phyloP scores from a whole-genome alignment of 2,113 vertebrate species.

The Dryoscopus gambensis region DNA sequence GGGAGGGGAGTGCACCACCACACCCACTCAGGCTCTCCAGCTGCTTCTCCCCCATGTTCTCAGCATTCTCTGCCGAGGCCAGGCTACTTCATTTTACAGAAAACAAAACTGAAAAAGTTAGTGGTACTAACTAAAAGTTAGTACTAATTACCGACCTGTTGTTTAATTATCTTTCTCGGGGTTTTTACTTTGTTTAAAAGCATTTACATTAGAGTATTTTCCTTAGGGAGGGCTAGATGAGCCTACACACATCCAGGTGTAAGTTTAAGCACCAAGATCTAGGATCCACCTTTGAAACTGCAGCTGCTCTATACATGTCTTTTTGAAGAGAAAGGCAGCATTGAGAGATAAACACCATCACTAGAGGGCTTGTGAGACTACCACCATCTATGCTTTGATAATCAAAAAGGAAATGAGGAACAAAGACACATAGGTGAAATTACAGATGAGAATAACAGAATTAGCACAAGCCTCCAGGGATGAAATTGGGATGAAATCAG shows the following conservation, averaged over 20 bases:
- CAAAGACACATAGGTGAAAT: neutral
- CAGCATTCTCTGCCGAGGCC: rapidly evolving
- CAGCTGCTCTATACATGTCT: neutral
- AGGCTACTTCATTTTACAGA: neutral
- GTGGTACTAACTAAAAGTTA: too few relatives aligned
- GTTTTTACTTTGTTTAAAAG: neutral
- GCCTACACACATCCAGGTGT: neutral
- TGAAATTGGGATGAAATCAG: neutral
- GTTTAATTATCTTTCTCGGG: neutral
- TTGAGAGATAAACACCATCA: neutral
- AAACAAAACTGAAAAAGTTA: neutral
- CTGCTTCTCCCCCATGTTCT: neutral
- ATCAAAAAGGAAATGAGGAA: neutral
- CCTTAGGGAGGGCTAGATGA: neutral
- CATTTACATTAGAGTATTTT: neutral
- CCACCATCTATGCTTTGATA: neutral
- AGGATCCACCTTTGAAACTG: neutral
- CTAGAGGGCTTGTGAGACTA: neutral
- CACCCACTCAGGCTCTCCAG: neutral
- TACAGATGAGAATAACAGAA: neutral
- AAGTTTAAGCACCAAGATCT: neutral
- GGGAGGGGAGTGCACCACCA: neutral
- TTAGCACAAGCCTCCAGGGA: neutral
- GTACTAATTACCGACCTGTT: too few relatives aligned
- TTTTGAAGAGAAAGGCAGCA: neutral